Conservation (phyloP, 2,888 invertebrate species). For the Limnephilus auricula region DNA sequence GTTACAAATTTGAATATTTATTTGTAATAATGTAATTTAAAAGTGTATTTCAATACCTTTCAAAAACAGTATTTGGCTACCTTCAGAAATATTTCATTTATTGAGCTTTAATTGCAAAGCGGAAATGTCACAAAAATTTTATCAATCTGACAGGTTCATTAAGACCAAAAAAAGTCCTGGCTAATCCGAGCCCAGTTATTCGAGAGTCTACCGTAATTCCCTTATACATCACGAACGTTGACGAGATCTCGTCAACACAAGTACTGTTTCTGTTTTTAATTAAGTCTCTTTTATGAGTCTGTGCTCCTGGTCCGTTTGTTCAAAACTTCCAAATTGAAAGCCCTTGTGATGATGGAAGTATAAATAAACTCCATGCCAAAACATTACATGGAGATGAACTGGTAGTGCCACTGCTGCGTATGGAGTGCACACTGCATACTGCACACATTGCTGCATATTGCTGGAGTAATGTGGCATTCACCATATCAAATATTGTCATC, state of each 20-base stretch:
- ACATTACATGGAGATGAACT: background rate
- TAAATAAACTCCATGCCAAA: background rate
- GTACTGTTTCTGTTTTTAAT: background rate
- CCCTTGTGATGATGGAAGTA: background rate
- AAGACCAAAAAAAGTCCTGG: background rate
- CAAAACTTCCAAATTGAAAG: background rate
- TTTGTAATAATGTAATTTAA: no score
- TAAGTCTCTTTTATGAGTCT: background rate
- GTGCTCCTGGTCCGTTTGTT: background rate
- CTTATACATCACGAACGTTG: background rate
- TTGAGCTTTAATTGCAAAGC: no score
- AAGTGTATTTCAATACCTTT: no score
- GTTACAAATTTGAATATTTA: no score
- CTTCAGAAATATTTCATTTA: no score
- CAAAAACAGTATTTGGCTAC: no score
- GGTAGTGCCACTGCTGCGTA: background rate
- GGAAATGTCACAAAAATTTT: no score
- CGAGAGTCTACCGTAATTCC: background rate
- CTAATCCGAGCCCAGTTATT: background rate
- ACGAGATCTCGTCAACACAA: background rate
- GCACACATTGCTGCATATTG: background rate
- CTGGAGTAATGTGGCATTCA: slow-evolving; percentile 1
- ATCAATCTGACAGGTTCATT: no score
- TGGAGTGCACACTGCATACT: no score
- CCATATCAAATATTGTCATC: background rate